Conservation (phyloP, 2,888 invertebrate genomes). For the Ichneumoninae sp. region DNA sequence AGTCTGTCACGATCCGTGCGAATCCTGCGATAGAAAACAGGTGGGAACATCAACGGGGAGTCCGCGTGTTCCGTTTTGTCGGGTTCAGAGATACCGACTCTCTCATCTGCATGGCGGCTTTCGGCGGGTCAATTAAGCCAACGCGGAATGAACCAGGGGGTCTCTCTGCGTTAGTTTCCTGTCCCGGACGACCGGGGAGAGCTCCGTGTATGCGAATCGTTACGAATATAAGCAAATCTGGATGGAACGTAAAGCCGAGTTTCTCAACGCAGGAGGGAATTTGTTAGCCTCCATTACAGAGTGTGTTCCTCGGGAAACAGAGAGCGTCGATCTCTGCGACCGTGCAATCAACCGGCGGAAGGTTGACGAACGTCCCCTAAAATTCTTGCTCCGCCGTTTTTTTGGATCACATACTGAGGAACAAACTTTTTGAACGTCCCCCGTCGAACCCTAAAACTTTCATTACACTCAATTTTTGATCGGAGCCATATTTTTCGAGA, state of each 20-base stretch:
- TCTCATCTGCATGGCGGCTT: not conserved
- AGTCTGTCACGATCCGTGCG: constrained; percentile 3
- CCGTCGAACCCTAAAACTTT: no score
- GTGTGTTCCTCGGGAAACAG: not conserved
- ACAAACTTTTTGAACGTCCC: not conserved
- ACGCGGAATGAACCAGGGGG: not conserved
- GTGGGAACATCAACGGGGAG: not conserved
- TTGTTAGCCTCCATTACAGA: not conserved
- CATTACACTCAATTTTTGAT: no score
- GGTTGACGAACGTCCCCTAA: not conserved
- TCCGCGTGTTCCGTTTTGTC: not conserved
- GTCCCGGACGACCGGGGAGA: not conserved
- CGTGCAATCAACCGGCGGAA: not conserved
- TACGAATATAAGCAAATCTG: constrained; percentile 1
- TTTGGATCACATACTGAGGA: not conserved
- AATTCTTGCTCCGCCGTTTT: not conserved
- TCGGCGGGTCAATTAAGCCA: not conserved
- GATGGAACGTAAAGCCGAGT: not conserved
- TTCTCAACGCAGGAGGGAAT: not conserved
- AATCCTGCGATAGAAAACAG: constrained; percentile 8
- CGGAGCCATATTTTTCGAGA: no score
- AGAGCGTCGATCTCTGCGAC: not conserved
- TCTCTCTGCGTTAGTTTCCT: not conserved
- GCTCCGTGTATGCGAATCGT: not conserved
- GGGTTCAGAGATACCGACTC: not conserved